Base-by-base conservation (phyloP, 2,113 vertebrate species). In the Grus americana region DNA sequence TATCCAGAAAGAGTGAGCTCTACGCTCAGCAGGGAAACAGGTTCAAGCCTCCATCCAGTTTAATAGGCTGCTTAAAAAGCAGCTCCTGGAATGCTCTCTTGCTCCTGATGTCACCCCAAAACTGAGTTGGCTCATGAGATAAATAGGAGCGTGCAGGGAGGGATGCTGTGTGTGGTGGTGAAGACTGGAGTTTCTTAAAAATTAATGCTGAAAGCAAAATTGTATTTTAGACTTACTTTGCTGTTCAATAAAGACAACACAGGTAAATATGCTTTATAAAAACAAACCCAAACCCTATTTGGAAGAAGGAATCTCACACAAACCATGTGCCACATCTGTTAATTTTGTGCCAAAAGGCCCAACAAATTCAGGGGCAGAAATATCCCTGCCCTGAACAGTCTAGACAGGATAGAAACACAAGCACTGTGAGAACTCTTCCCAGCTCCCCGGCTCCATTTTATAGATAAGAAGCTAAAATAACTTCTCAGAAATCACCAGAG, bases 11-110 rank as follows among this genome's bases (percentile, higher is more conserved):
- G 34, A 79, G 34, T 2, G 2, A 89, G 76, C 49, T 87, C 58
- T 29, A 21, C 19, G 22, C 36, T 92, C 86, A 88, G 57, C 22
- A 52, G 84, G 61, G 61, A 91, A 91, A 91, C 42, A 65, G 30
- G 29, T 81, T 86, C 34, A 63, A 89, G 44, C 12, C 6, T 94
- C 34, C 36, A 52, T 81, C 36, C 34, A 68, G 55, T 79, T 93
- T 95, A 94, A 94, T 68, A 34, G 75, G 57, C 80, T 92, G 49
- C 65, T 93, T 93, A 79, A 84, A 95, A 88, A 86, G 30, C 38
- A 91, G 54, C 47, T 88, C 38, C n/a, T 63, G 23, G 46, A 84
- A 92, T 70, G 14, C 8, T 86, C 11, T 46, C 52, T 88, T 87
- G 57, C 70, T 94, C 72, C 68, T 61, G 30, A 46, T 86, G 49